A percentile compares a stretch with the other conserved stretches of the same genome.
phyloP scores from a whole-genome alignment of 2,797 vertebrate genomes.

The Cyprinodon diabolis region DNA sequence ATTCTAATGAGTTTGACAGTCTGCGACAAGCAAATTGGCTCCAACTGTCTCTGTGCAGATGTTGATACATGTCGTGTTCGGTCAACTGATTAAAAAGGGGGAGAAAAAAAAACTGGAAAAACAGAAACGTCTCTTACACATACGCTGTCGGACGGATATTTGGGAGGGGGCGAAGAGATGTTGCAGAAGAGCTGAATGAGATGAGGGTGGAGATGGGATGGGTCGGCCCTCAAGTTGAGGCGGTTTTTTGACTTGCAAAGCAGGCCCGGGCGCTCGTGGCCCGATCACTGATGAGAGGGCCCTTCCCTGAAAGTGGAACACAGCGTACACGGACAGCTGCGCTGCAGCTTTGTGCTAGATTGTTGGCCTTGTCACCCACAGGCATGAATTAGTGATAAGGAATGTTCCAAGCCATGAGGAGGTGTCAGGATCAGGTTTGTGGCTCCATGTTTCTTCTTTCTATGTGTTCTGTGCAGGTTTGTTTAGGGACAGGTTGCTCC shows the following conservation, averaged over 20 bases:
- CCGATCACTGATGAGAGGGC: constrained; percentile 34
- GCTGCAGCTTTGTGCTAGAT: constrained; percentile 53
- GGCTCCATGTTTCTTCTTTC: constrained; percentile 74
- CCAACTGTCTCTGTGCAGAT: constrained; percentile 32
- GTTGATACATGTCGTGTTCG: constrained; percentile 10
- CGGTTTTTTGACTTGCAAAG: constrained; percentile 86
- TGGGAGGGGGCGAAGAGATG: constrained; percentile 24
- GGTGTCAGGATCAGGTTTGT: constrained; percentile 86
- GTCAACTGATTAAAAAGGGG: constrained; percentile 10
- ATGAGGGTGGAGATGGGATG: constrained; percentile 52
- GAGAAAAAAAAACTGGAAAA: constrained; percentile 16
- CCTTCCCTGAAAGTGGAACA: constrained; percentile 67
- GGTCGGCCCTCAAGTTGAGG: constrained; percentile 53
- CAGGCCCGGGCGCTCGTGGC: constrained; percentile 58
- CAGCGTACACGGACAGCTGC: constrained; percentile 57
- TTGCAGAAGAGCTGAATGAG: constrained; percentile 33
- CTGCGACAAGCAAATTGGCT: constrained; percentile 36
- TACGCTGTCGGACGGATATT: constrained; percentile 22
- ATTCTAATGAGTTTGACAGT: constrained; percentile 23
- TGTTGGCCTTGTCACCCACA: constrained; percentile 77
- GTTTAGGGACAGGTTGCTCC: constrained; percentile 72
- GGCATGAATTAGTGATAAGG: constrained; percentile 85
- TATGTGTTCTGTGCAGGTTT: constrained; percentile 65
- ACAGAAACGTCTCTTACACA: constrained; percentile 25
- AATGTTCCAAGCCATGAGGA: constrained; percentile 82